These are phyloP conservation scores for Mythimna impura DNA, from an alignment of 2,888 invertebrate species.

Conservation along the genomic window DNA sequence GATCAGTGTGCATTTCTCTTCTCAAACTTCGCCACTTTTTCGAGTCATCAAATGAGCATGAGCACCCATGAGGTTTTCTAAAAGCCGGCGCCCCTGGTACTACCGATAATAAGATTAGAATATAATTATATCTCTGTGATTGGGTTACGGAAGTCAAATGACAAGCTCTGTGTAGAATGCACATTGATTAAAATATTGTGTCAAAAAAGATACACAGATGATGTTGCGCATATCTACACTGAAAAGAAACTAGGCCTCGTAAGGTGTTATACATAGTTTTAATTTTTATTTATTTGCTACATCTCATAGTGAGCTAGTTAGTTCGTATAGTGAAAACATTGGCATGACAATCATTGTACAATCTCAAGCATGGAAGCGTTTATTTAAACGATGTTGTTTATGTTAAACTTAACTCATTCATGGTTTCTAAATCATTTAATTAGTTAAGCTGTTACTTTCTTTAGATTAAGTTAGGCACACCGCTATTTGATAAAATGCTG, in stretches of 20 bases:
- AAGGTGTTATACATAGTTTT: constrained; percentile 59
- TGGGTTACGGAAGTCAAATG: background rate
- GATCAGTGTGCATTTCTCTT: too few species aligned
- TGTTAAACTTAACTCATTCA: constrained; percentile 53
- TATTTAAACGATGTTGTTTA: constrained; percentile 57
- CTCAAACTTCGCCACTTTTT: too few species aligned
- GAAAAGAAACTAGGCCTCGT: constrained; percentile 59
- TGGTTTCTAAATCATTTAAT: constrained; percentile 54
- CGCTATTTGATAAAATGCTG: constrained; percentile 50
- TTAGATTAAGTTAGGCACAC: constrained; percentile 56
- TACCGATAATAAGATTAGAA: background rate
- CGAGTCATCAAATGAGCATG: too few species aligned
- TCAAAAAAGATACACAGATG: background rate
- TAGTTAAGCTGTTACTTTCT: constrained; percentile 41
- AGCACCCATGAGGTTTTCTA: too few species aligned
- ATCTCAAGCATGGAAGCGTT: constrained; percentile 72
- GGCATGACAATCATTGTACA: constrained; percentile 69
- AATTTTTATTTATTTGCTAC: constrained; percentile 76
- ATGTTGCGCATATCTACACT: constrained; percentile 40
- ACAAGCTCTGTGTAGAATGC: background rate
- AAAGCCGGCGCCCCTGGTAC: too few species aligned
- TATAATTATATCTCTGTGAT: background rate
- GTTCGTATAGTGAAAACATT: constrained; percentile 66
- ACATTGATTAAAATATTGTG: background rate
- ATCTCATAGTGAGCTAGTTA: constrained; percentile 68